These are phyloP conservation scores for Oxygymnocypris stewartii DNA, from an alignment of 2,113 vertebrate species.

Conservation along the genomic window DNA sequence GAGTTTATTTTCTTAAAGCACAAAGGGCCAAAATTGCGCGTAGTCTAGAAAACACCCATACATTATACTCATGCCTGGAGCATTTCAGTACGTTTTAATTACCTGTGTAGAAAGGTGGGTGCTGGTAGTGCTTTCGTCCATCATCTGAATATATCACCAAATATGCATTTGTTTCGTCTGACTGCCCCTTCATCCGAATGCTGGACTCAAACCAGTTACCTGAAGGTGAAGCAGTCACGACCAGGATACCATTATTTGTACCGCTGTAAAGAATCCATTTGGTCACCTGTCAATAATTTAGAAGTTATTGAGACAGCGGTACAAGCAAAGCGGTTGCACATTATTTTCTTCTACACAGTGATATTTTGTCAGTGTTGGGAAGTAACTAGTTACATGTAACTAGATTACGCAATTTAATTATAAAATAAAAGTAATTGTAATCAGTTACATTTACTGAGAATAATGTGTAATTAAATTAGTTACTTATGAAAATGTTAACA, in stretches of 20 bases:
- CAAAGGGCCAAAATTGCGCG: background rate
- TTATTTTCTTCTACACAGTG: background rate
- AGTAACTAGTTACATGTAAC: too few species aligned
- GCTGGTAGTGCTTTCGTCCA: slow-evolving; percentile 49
- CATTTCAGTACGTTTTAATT: slow-evolving; percentile 16
- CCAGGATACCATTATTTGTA: slow-evolving; percentile 74
- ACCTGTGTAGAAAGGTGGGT: slow-evolving; percentile 61
- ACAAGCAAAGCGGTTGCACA: background rate
- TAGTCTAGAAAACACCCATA: background rate
- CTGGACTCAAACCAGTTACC: slow-evolving; percentile 62
- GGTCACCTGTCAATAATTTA: slow-evolving; percentile 69
- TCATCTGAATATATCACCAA: slow-evolving; percentile 82
- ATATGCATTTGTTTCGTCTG: slow-evolving; percentile 67
- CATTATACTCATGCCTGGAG: background rate
- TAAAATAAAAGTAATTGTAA: too few species aligned
- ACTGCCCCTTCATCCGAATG: slow-evolving; percentile 47
- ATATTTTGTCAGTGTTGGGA: background rate
- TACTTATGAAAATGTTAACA: too few species aligned
- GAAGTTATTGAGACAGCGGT: background rate
- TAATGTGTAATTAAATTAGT: too few species aligned
- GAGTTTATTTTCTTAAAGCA: slow-evolving; percentile 16
- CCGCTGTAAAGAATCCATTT: slow-evolving; percentile 75
- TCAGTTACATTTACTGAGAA: too few species aligned
- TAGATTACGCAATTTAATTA: too few species aligned
- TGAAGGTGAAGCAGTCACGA: slow-evolving; percentile 66